Base-by-base conservation (phyloP, 1,140 invertebrate species). In the Hycleus cichorii region DNA sequence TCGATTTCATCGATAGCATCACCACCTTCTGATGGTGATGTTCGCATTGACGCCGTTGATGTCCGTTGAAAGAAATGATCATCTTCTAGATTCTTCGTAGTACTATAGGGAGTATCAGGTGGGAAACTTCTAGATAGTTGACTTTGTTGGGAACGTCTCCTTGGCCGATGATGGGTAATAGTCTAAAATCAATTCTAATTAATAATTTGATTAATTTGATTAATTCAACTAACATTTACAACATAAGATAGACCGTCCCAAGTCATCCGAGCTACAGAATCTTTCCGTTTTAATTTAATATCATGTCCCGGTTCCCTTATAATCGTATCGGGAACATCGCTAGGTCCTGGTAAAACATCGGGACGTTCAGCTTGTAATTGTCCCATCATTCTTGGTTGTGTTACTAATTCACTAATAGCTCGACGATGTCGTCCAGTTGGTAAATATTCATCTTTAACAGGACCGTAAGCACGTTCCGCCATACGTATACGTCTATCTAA, bases 401-500 rank as follows among this genome's bases (percentile, higher is more conserved):
- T 39, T 45, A 53, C 39, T 8, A 60, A 44, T 50, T 70, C 68
- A 4, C 67, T 70, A 3, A 55, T 45, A 3, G 65, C 49, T 9
- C 67, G 54, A 38, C 60, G 50, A 27, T 57, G 46, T 32, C 49
- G 26, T 11, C 58, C 45, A n/a, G 53, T 27, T 42, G 44, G 10
- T 38, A 55, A 45, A 57, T 65, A 72, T 61, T 73, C 72, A 10
- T 73, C 72, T 60, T 73, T 73, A 46, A 73, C 57, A n/a, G 68
- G 68, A 24, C 70, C 70, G 57, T 69, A 70, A n/a, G 64, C 65
- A n/a, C 58, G 69, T 71, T 59, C 10, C 49, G 87, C 86, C 75
- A 89, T 81, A 61, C 88, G 77, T 69, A 84, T 82, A 64, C 88
- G 77, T 69, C 88, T 77, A 64, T 89, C 86, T 52, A 85, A 75